Percentiles rank a stretch among this genome's conserved stretches.
phyloP scores from a whole-genome alignment of 1,140 invertebrate genomes.

The Ostrea denselamellosa region DNA sequence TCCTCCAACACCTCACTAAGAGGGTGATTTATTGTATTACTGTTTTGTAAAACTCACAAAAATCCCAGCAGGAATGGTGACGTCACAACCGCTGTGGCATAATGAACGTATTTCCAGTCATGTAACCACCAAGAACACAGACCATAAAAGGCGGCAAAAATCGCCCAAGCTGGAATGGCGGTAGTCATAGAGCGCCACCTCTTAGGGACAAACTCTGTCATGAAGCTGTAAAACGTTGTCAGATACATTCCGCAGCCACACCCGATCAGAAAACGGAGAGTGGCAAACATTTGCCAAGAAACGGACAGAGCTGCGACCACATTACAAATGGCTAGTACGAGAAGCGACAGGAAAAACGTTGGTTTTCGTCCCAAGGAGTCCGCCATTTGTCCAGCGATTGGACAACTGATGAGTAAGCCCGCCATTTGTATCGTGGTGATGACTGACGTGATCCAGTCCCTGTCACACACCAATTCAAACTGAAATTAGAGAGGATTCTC shows the following conservation, averaged over 20 bases:
- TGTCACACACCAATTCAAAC: conserved; percentile 70
- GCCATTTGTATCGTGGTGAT: conserved; percentile 72
- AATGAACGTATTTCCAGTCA: conserved; percentile 60
- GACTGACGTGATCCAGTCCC: conserved; percentile 57
- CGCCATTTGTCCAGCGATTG: conserved; percentile 63
- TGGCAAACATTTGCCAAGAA: conserved; percentile 69
- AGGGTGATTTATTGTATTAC: background rate
- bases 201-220: conserved; percentile 49
- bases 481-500: conserved; percentile 42
- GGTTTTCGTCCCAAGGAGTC: conserved; percentile 68
- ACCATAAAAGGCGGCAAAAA: conserved; percentile 51
- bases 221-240: conserved; percentile 52
- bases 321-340: conserved; percentile 54
- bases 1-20: no score
- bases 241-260: conserved; percentile 53
- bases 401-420: conserved; percentile 65
- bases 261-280: conserved; percentile 67
- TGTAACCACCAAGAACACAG: conserved; percentile 53
- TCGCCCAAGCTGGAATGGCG: conserved; percentile 42
- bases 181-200: conserved; percentile 48
- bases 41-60: conserved; percentile 57
- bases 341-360: conserved; percentile 57
- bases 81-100: conserved; percentile 54
- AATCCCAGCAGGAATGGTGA: conserved; percentile 60
- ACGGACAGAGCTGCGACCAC: conserved; percentile 56